Percentiles rank a stretch among this genome's conserved stretches.
These are phyloP conservation scores for Hypsopygia costalis DNA, from an alignment of 2,888 invertebrate genomes.

Conservation along the genomic window DNA sequence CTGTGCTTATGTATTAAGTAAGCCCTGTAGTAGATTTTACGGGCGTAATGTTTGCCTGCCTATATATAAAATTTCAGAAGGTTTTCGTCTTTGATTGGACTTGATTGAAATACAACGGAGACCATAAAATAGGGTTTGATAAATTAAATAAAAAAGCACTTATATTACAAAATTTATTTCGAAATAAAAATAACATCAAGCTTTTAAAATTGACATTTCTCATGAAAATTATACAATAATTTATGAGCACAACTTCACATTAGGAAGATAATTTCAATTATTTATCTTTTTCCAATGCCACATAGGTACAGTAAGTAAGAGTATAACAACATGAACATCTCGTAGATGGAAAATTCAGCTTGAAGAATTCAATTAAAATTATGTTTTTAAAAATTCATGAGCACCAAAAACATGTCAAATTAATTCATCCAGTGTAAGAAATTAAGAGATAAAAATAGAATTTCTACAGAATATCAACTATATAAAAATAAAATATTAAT, in stretches of 20 bases:
- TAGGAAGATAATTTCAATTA: slow-evolving; percentile 56
- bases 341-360: slow-evolving; percentile 5
- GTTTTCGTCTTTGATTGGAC: no score
- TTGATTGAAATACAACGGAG: no score
- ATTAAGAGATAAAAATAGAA: slow-evolving; percentile 26
- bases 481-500: slow-evolving; percentile 52
- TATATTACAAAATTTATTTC: slow-evolving; percentile 74
- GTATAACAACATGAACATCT: slow-evolving; percentile 44
- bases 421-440: slow-evolving; percentile 15
- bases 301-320: slow-evolving; percentile 20
- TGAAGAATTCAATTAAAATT: slow-evolving; percentile 4
- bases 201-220: slow-evolving; percentile 74
- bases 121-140: no score
- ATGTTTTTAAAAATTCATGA: slow-evolving; percentile 19
- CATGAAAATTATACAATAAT: slow-evolving; percentile 66
- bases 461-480: slow-evolving; percentile 43
- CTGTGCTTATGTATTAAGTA: no score
- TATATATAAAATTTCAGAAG: no score
- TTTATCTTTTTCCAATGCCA: slow-evolving; percentile 25
- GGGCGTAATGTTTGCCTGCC: no score
- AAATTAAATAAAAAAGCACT: no score
- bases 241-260: slow-evolving; percentile 74
- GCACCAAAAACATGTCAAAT: slow-evolving; percentile 24
- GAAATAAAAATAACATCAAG: slow-evolving; percentile 78
- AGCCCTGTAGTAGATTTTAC: no score